Evolutionary conservation across 1,140 invertebrate species (phyloP), one percentile per base, ranked within the genome.

Genomic region (Mactra quadrangularis): DNA sequence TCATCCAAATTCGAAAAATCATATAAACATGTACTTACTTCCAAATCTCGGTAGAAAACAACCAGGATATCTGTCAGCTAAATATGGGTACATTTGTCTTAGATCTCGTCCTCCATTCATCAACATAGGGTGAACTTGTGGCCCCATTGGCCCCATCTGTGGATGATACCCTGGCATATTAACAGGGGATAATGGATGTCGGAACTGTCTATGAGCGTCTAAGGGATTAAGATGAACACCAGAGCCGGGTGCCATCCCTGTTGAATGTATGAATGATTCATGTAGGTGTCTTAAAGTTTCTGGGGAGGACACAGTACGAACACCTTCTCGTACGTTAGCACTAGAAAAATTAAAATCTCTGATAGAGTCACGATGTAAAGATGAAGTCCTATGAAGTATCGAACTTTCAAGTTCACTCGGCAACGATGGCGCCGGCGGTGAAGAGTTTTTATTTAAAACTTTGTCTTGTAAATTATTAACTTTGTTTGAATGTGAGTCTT

Each of bases 321-420:
- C 45, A 82, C 29, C 9, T 52, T 82, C 79, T 60, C 50, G 57
- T 27, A 75, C 31, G 35, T 53, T 75, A 38, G 60, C 71, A 74
- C 47, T 74, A 75, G 79, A 82, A 64, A 82, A 71, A 62, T 81
- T 81, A 19, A 81, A 71, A 60, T 81, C 77, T 41, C 77, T 3
- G 9, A 81, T 7, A 17, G 64, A 59, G 29, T 81, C 77, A 27
- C 77, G 70, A 35, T 81, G 64, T 70, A 81, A 57, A 3, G 77
- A 71, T 19, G 77, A 60, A n/a, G 77, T 59, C 66, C 66, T 22
- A 9, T 60, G 35, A 0, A 45, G 31, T 22, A 79, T 70, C 25
- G 52, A 27, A 70, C 33, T 70, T 19, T 70, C 52, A 27, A 79
- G n/a, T 41, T 82, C 68, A 74, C 41, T 62, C 17, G 57, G 68